Percentiles rank a stretch among this genome's conserved stretches.
Evolutionary conservation across 2,797 vertebrate species (phyloP).

Genomic region (Mareca penelope): DNA sequence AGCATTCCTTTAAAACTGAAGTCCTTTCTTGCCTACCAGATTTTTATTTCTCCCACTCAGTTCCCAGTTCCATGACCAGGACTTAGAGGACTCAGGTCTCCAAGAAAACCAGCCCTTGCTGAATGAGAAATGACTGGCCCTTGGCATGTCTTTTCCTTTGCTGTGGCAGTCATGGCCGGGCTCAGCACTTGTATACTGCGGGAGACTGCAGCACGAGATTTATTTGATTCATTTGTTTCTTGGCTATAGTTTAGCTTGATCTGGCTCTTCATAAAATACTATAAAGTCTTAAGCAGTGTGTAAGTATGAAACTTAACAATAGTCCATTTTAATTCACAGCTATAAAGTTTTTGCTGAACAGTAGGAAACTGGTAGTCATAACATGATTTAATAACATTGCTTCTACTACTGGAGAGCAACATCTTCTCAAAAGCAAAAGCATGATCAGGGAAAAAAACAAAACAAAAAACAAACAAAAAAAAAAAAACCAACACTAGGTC

Average conservation of each 20-base stretch:
- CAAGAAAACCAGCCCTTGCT: neutral
- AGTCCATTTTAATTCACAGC: neutral
- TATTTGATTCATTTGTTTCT: neutral
- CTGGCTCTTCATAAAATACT: neutral
- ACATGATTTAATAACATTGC: rapidly evolving
- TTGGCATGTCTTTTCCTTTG: neutral
- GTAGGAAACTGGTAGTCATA: neutral
- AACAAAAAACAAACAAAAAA: no score
- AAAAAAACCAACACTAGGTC: neutral
- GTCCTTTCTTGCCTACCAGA: neutral
- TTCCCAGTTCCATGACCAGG: neutral
- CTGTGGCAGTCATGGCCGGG: neutral
- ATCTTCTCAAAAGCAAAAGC: neutral
- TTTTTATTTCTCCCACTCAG: neutral
- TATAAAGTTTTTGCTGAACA: neutral
- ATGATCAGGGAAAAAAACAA: neutral
- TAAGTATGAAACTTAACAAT: neutral
- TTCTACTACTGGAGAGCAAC: neutral
- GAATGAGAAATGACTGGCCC: neutral
- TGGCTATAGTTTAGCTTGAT: neutral
- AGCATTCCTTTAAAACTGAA: neutral
- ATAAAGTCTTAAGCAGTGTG: neutral
- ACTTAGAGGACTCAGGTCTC: neutral
- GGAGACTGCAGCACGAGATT: neutral
- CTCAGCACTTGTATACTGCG: neutral